Evolutionary conservation across 2,113 vertebrate species (phyloP).

Genomic region (Drymodes brunneopygia): DNA sequence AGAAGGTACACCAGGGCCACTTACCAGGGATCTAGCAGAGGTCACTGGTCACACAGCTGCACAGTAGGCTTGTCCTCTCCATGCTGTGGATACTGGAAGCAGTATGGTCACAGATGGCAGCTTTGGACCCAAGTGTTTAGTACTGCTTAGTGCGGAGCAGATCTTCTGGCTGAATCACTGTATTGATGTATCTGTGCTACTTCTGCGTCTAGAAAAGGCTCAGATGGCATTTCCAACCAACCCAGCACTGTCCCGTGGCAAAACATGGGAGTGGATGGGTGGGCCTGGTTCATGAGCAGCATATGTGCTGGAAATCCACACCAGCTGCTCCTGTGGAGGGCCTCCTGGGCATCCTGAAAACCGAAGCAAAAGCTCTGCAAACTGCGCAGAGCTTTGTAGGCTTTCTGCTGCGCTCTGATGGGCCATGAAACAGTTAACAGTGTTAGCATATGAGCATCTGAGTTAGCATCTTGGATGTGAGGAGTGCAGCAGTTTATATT

Average conservation of each 20-base stretch:
- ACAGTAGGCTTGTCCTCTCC: neutral
- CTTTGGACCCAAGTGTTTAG: neutral
- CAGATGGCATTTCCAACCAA: neutral
- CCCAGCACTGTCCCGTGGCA: neutral
- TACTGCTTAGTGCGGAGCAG: neutral
- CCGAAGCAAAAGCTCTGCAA: fast-evolving
- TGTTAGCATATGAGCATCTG: neutral
- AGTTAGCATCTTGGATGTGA: constrained; percentile 29
- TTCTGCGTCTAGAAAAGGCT: neutral
- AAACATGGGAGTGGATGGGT: neutral
- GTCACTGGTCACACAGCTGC: neutral
- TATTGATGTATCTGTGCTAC: neutral
- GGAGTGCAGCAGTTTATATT: constrained; percentile 34
- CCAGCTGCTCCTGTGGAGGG: neutral
- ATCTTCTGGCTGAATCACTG: neutral
- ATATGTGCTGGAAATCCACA: neutral
- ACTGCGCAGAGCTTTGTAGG: neutral
- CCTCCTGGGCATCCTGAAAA: neutral
- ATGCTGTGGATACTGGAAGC: neutral
- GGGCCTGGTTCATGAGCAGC: neutral
- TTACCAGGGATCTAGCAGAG: neutral
- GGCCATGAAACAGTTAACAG: constrained; percentile 23
- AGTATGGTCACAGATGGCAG: fast-evolving
- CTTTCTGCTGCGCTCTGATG: neutral
- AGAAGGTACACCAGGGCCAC: neutral